These are phyloP conservation scores for Clusia tigrina DNA, from an alignment of 2,888 invertebrate species.

Conservation along the genomic window DNA sequence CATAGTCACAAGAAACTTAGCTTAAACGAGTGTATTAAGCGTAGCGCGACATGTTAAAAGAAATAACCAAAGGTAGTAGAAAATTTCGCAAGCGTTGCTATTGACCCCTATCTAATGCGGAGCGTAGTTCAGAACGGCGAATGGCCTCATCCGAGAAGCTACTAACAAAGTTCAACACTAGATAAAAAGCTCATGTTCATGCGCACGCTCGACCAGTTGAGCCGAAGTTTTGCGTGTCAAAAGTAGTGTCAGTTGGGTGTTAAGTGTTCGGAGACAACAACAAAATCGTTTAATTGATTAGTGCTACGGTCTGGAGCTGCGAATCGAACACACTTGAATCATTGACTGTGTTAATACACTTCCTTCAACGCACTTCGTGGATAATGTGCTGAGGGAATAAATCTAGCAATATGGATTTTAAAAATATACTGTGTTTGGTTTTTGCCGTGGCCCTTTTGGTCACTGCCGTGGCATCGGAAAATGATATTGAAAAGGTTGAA, in stretches of 20 bases:
- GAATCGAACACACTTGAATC: neutral
- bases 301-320: neutral
- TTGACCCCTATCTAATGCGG: slow-evolving; percentile 28
- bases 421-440: slow-evolving; percentile 29
- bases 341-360: neutral
- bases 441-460: slow-evolving; percentile 29
- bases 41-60: too few relatives aligned
- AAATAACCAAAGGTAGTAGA: too few relatives aligned
- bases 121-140: slow-evolving; percentile 10
- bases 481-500: slow-evolving; percentile 34
- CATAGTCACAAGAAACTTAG: neutral
- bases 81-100: too few relatives aligned
- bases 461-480: slow-evolving; percentile 23
- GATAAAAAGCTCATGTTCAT: slow-evolving; percentile 59
- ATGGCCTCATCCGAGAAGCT: slow-evolving; percentile 2
- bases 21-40: too few relatives aligned
- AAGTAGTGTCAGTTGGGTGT: slow-evolving; percentile 47
- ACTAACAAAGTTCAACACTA: slow-evolving; percentile 35
- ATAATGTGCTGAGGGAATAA: neutral
- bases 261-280: slow-evolving; percentile 29
- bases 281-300: neutral
- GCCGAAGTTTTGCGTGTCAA: slow-evolving; percentile 42
- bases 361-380: neutral
- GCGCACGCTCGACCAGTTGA: slow-evolving; percentile 56
- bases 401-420: neutral